Evolutionary conservation across 2,888 invertebrate genomes (phyloP).

Genomic region (Oxycera nigricornis): DNA sequence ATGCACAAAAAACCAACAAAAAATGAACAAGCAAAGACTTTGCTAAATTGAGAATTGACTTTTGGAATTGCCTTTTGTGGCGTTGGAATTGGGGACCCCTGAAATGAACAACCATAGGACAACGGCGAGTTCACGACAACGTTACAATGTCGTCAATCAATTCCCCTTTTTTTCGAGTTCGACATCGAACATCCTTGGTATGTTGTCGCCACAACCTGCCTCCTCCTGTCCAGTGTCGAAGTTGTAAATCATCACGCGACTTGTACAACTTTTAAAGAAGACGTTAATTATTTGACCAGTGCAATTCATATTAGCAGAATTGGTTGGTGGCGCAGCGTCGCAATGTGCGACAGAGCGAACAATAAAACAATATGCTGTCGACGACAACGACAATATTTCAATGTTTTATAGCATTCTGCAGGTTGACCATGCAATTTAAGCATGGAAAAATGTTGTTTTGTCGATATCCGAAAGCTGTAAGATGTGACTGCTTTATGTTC

Average conservation of each 20-base stretch:
- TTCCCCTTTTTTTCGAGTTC: not conserved
- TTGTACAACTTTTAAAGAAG: slow-evolving; percentile 12
- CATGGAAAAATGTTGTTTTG: not conserved
- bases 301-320: slow-evolving; percentile 24
- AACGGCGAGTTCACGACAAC: not conserved
- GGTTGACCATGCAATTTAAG: not conserved
- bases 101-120: not conserved
- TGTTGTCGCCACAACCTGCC: slow-evolving; percentile 40
- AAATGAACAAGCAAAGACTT: not conserved
- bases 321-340: not conserved
- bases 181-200: slow-evolving; percentile 34
- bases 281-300: slow-evolving; percentile 40
- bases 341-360: not conserved
- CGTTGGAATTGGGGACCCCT: too few relatives aligned
- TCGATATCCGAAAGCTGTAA: too few relatives aligned
- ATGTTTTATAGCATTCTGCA: too few relatives aligned
- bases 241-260: slow-evolving; percentile 29
- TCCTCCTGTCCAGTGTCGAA: slow-evolving; percentile 14
- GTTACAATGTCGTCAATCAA: slow-evolving; percentile 35
- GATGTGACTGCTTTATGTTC: too few relatives aligned
- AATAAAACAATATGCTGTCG: not conserved
- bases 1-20: too few relatives aligned
- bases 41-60: not conserved
- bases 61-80: not conserved
- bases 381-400: too few relatives aligned